A percentile compares a stretch with the other conserved stretches of the same genome.
These are phyloP conservation scores for Chaetorhynchus papuensis DNA, from an alignment of 2,113 vertebrate species.

Conservation along the genomic window DNA sequence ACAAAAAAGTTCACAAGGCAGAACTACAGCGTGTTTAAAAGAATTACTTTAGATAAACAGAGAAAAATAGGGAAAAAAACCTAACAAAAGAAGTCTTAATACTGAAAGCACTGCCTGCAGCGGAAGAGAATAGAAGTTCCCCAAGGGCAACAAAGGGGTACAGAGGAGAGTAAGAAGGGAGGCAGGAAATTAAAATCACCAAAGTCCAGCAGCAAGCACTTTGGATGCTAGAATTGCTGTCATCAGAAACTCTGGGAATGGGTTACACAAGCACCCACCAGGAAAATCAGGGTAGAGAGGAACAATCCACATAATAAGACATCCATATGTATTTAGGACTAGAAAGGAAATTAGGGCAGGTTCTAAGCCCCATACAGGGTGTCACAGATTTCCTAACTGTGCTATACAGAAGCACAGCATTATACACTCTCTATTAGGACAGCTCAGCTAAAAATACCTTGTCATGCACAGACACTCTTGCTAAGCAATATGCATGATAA, in stretches of 20 bases:
- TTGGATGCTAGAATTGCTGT: not conserved
- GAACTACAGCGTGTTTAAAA: not conserved
- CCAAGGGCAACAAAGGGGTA: not conserved
- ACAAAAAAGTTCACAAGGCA: not conserved
- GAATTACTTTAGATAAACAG: not conserved
- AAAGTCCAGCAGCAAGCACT: not conserved
- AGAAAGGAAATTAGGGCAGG: not conserved
- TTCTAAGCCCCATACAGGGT: not conserved
- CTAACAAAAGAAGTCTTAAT: not conserved
- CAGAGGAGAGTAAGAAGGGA: not conserved
- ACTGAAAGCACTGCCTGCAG: not conserved
- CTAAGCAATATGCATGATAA: not conserved
- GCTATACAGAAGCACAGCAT: not conserved
- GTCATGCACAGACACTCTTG: not conserved
- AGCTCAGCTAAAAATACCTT: not conserved
- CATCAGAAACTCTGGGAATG: not conserved
- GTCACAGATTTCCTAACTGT: not conserved
- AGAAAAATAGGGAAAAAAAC: accelerated
- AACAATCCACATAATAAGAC: not conserved
- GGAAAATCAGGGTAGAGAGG: not conserved
- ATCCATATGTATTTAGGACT: not conserved
- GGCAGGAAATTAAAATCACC: not conserved
- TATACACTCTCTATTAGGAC: not conserved
- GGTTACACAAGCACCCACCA: not conserved
- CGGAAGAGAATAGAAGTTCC: not conserved